Base-by-base conservation (phyloP, 2,797 vertebrate species). In the Malacoctenus gilli region DNA sequence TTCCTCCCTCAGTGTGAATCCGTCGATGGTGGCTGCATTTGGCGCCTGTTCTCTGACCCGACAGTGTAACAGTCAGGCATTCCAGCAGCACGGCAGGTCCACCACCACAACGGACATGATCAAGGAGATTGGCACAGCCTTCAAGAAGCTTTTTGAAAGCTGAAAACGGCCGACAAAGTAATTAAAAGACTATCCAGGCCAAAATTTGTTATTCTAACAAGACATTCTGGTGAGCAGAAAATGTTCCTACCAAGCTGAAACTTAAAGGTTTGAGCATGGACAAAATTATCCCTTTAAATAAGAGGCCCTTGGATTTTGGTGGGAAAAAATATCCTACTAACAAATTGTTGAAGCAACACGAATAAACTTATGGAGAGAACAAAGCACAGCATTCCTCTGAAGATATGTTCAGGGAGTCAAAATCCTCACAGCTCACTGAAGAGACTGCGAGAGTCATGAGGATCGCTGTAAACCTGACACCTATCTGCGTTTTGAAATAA, bases 81-180 rank as follows among this genome's bases (percentile, higher is more conserved):
- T 99, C 78, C 93, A 94, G 75, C 94, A 86, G 75, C 87, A 94
- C 0, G 94, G 95, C 77, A 93, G 97, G 19, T 92, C 96, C 69
- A 96, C 94, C 84, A 98, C 95, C 63, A 94, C 97, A 51, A 91
- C 94, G 0, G 95, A 98, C 87, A 98, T 99, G 96, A 92, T 99
- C 75, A 87, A 93, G 43, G 95, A 99, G 89, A 91, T 99, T 3
- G 93, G 96, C 50, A 78, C 91, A 0, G 95, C 95, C 60, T 99
- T 99, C 89, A 93, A 69, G 80, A 94, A 92, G 79, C 92, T 98
- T 25, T 98, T 97, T 65, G 94, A 98, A 84, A 93, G 87, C 84
- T 97, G 91, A 96, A 83, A 89, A 91, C 7, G 6, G 5, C 13
- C 22, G 21, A 30, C 4, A 19, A 42, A 40, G 1, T 2, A 18